Conservation (phyloP, 2,888 invertebrate genomes). For the Globia sparganii region DNA sequence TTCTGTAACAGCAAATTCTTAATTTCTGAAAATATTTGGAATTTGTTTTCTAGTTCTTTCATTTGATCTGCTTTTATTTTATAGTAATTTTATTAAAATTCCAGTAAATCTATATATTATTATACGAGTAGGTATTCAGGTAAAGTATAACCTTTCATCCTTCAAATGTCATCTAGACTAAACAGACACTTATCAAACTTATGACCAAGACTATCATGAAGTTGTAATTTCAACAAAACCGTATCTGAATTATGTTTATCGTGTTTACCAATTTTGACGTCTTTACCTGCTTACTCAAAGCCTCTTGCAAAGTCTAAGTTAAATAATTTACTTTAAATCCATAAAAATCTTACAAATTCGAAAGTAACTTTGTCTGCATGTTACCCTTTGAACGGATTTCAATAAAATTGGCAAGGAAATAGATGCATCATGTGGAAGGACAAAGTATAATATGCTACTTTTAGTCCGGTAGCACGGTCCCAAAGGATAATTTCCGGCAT, state of each 20-base stretch:
- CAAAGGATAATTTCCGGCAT: too few relatives aligned
- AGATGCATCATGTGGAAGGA: background rate
- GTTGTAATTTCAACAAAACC: too few relatives aligned
- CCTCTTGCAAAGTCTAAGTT: background rate
- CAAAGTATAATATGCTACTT: too few relatives aligned
- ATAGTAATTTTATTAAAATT: background rate
- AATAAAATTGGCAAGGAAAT: background rate
- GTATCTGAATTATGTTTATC: background rate
- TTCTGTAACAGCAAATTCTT: background rate
- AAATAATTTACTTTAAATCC: background rate
- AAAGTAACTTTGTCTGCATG: background rate
- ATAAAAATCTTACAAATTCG: too few relatives aligned
- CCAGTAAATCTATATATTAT: background rate
- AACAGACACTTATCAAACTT: background rate
- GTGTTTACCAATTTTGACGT: background rate
- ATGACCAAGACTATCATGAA: too few relatives aligned
- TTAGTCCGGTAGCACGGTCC: background rate
- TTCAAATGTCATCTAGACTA: background rate
- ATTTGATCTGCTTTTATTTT: background rate
- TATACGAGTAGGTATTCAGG: background rate
- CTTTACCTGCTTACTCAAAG: too few relatives aligned
- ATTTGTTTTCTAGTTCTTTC: background rate
- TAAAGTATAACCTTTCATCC: background rate
- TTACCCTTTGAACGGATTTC: background rate
- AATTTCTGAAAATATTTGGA: background rate